These are phyloP conservation scores for Sylvia atricapilla DNA, from an alignment of 2,113 vertebrate species.

Conservation along the genomic window DNA sequence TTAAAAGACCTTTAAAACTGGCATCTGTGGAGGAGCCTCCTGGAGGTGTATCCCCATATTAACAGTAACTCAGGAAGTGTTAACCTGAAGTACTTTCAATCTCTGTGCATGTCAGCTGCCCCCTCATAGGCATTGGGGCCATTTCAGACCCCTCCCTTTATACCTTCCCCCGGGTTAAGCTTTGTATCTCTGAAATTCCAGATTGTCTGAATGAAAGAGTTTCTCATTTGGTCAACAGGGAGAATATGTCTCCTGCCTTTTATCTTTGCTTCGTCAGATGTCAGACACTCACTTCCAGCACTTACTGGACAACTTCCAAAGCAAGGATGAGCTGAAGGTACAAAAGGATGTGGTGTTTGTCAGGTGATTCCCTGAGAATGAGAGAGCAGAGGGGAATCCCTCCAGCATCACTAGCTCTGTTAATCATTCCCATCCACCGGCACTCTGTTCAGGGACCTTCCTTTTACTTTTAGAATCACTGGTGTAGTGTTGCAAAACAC, in stretches of 20 bases:
- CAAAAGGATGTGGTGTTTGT: background rate
- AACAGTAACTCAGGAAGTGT: background rate
- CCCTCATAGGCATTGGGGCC: conserved; percentile 70
- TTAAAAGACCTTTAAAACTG: background rate
- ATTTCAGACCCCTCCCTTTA: conserved; percentile 75
- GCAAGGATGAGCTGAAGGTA: conserved; percentile 98
- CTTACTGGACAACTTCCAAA: conserved; percentile 95
- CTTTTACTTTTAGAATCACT: background rate
- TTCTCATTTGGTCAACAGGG: conserved; percentile 80
- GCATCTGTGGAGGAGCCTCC: background rate
- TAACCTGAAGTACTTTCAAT: conserved; percentile 23
- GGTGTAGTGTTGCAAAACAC: background rate
- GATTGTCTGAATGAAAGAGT: conserved; percentile 10
- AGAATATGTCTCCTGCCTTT: conserved; percentile 96
- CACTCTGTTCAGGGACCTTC: background rate
- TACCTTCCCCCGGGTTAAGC: conserved; percentile 50
- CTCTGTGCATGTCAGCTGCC: conserved; percentile 44
- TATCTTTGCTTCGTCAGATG: conserved; percentile 97
- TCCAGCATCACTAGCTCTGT: background rate
- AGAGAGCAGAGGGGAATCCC: background rate
- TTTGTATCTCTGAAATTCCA: background rate
- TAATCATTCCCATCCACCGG: background rate
- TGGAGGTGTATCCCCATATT: background rate
- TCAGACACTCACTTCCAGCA: conserved; percentile 95
- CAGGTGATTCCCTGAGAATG: background rate